A percentile compares a stretch with the other conserved stretches of the same genome.
Evolutionary conservation across 2,797 vertebrate species (phyloP).

Genomic region (Lepilemur septentrionalis): DNA sequence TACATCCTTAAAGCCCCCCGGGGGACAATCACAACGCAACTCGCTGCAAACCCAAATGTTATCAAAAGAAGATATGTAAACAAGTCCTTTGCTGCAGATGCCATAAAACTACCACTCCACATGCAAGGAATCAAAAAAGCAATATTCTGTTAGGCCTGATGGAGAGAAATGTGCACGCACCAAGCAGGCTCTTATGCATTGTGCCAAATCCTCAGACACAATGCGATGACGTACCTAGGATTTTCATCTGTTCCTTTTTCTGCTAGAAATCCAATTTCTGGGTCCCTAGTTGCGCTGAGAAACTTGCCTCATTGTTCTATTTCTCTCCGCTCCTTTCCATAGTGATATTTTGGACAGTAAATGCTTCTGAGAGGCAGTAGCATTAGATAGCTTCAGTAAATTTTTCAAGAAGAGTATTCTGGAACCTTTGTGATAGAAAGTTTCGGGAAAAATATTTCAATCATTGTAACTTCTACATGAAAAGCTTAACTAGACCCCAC

Average conservation of each 20-base stretch:
- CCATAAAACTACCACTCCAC: not conserved
- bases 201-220: not conserved
- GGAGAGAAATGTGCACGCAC: not conserved
- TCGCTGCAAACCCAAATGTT: not conserved
- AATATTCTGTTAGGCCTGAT: not conserved
- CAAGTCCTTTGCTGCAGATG: not conserved
- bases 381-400: not conserved
- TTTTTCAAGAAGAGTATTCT: slow-evolving; percentile 25
- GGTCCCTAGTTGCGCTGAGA: not conserved
- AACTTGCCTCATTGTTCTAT: not conserved
- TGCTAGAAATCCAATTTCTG: not conserved
- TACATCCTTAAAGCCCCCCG: not conserved
- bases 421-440: not conserved
- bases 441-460: slow-evolving; percentile 3
- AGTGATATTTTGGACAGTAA: not conserved
- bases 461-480: not conserved
- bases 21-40: not conserved
- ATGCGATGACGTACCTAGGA: not conserved
- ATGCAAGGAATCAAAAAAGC: not conserved
- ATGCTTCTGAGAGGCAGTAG: not conserved
- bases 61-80: not conserved
- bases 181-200: not conserved
- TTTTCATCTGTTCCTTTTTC: slow-evolving; percentile 25
- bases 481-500: not conserved
- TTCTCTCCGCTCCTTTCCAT: not conserved